phyloP scores from a whole-genome alignment of 2,113 vertebrate species.

The Caracal caracal region DNA sequence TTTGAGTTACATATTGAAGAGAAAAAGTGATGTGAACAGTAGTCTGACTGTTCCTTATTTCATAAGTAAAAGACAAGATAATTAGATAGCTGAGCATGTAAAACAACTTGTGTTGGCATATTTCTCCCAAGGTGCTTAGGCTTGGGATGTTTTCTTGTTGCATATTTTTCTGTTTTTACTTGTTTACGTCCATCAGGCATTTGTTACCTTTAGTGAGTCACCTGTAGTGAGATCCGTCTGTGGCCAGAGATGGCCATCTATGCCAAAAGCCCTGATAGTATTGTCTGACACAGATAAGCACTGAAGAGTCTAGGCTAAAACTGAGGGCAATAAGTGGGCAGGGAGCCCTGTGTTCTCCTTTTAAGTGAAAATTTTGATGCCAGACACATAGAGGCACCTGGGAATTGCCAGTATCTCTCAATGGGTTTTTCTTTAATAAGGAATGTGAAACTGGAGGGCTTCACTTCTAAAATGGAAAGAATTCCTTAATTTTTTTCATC shows the following conservation, averaged over 20 bases:
- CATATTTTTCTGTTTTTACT: slow-evolving; percentile 46
- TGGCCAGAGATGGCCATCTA: neutral
- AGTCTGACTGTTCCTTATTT: slow-evolving; percentile 3
- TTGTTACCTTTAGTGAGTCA: slow-evolving; percentile 15
- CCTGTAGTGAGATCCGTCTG: neutral
- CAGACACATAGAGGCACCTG: neutral
- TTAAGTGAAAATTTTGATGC: slow-evolving; percentile 42
- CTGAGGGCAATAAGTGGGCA: neutral
- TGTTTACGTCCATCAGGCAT: slow-evolving; percentile 30
- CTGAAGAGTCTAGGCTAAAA: slow-evolving; percentile 43
- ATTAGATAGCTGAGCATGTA: neutral
- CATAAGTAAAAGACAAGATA: neutral
- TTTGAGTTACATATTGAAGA: slow-evolving; percentile 31
- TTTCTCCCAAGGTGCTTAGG: neutral
- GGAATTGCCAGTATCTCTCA: neutral
- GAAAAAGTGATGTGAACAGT: neutral
- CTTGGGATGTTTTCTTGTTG: slow-evolving; percentile 37
- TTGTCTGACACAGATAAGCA: slow-evolving; percentile 31
- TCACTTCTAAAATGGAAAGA: slow-evolving; percentile 21
- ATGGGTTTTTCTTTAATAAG: neutral
- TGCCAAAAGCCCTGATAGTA: slow-evolving; percentile 12
- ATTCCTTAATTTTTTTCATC: slow-evolving; percentile 20
- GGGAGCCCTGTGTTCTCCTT: neutral
- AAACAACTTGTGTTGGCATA: neutral
- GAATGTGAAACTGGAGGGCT: neutral